These are phyloP conservation scores for Cosmia pyralina DNA, from an alignment of 2,888 invertebrate species.

Conservation along the genomic window DNA sequence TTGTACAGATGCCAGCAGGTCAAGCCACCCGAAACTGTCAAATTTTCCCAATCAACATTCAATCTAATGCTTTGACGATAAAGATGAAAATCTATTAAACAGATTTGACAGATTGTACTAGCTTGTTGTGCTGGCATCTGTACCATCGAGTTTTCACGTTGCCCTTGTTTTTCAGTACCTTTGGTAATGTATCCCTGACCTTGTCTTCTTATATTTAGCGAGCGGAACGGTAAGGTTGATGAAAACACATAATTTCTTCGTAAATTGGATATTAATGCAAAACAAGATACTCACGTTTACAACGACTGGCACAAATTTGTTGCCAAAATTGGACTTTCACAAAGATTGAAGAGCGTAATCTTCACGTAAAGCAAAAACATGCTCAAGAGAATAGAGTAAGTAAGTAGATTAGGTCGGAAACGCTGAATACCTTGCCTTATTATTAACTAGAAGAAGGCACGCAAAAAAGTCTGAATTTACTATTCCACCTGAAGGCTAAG, in stretches of 20 bases:
- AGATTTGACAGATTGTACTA: no score
- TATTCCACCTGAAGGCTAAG: constrained; percentile 72
- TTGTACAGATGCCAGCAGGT: no score
- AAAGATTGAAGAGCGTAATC: constrained; percentile 21
- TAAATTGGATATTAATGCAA: constrained; percentile 32
- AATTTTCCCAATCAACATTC: no score
- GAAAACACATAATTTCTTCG: constrained; percentile 38
- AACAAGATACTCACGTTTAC: constrained; percentile 28
- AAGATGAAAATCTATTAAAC: no score
- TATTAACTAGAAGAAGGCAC: constrained; percentile 37
- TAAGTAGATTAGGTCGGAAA: constrained; percentile 20
- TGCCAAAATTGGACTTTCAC: constrained; percentile 15
- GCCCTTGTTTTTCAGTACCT: constrained; percentile 71
- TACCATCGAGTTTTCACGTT: constrained; percentile 70
- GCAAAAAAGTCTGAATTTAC: constrained; percentile 58
- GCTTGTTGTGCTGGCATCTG: no score
- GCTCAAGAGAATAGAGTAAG: constrained; percentile 7
- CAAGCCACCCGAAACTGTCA: no score
- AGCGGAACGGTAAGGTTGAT: constrained; percentile 51
- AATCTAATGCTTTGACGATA: no score
- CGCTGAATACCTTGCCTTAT: constrained; percentile 10
- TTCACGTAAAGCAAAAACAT: constrained; percentile 20
- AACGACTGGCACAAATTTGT: constrained; percentile 4
- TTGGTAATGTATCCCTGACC: constrained; percentile 69
- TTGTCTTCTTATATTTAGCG: constrained; percentile 68